Base-by-base conservation (phyloP, 2,797 vertebrate genomes). In the Anabas testudineus region DNA sequence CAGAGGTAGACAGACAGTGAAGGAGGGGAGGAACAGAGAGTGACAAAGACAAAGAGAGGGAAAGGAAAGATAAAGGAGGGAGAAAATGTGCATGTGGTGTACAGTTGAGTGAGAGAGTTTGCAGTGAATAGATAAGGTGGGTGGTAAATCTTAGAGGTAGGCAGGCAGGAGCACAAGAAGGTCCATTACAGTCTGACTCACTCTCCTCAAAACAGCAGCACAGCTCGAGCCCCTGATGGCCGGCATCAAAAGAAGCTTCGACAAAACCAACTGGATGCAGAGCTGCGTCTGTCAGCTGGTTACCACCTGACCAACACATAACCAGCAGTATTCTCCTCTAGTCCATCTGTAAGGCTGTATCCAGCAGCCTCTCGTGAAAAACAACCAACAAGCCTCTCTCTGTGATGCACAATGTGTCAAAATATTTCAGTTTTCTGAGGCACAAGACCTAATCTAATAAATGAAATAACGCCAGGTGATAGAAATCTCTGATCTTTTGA, bases 131-230 rank as follows among this genome's bases (percentile, higher is more conserved):
- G 71, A 81, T 81, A 41, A 82, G 82, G 88, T 90, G 87, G 88
- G 91, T 76, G 89, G 80, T 82, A 67, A 80, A 88, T 88, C 85
- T 89, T 86, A 74, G 76, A 87, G 81, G 85, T 86, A 74, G 87
- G 85, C 81, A 89, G 86, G 74, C 78, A 72, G 82, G 82, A 87
- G 88, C 82, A 84, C 75, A 76, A 89, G 90, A 83, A 87, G 84
- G 85, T 86, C 88, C 78, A 81, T 85, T 80, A 80, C 64, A 69
- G 80, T 80, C 88, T 89, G 88, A 91, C 83, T 90, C 90, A 90
- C 77, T 80, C 89, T 81, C 78, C 80, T 89, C 71, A 53, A 81
- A 82, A 82, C 88, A 81, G 86, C 80, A 85, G 87, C 74, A 47
- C 74, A 64, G 84, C 81, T 84, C 55, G 22, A 48, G 65, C 81